Evolutionary conservation across 2,113 vertebrate species (phyloP), one percentile per base, ranked within the genome.

Genomic region (Notiomystis cincta): DNA sequence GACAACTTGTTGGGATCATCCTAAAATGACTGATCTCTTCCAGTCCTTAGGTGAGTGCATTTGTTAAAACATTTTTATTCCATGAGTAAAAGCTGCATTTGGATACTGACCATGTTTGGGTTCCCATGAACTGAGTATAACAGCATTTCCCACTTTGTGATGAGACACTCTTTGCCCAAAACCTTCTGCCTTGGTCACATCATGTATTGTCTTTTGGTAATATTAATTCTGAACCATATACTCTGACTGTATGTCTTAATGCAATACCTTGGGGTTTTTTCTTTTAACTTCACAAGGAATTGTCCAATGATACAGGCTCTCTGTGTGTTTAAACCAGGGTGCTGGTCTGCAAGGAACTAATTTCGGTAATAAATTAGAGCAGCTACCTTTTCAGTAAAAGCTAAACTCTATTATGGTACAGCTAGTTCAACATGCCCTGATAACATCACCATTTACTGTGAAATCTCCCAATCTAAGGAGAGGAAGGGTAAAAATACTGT

Each of bases 1-100:
- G 95, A 99, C 99, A 4, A 99, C 99, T 69, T 99, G 98, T 94
- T 99, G 99, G 99, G 99, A 99, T 96, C 99, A 99, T 97, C 99
- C 99, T 62, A 99, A 99, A 98, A 99, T 99, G 99, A 99, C 98
- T 2, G 99, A 99, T 66, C 98, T 99, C 42, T 99, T 99, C 96
- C 99, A 99, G 56, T 99, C 99, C n/a, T 98, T 99, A 72, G 99
- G 99, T 99, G 97, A 98, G 98, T 97, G 15, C 30, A 37, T 48
- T 96, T 82, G 27, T 95, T 80, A 71, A 70, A 67, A 25, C 23
- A 31, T 24, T 77, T 77, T 82, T 53, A 21, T 75, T 37, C 62
- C 18, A 30, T 61, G 24, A 67, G 5, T 64, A 64, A 86, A 66
- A 87, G 4, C 42, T 82, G 13, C 5, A 1, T 77, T 81, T 87